Conservation (phyloP, 2,113 vertebrate genomes). For the Varanus komodoensis region DNA sequence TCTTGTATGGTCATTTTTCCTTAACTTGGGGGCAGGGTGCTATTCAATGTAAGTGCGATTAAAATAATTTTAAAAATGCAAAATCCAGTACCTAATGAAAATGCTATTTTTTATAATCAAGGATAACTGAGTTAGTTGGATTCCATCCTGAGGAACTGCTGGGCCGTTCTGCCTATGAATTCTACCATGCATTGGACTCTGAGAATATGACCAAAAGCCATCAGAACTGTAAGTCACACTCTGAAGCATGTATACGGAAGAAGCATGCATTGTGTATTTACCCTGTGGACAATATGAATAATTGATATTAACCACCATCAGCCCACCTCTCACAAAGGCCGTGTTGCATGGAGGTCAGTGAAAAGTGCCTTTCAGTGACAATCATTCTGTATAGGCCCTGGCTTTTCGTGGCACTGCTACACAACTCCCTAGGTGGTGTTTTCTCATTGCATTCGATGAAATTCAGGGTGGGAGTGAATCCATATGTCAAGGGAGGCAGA, state of each 20-base stretch:
- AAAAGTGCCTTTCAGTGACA: background rate
- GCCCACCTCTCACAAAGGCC: background rate
- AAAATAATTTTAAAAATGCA: background rate
- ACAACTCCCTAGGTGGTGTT: background rate
- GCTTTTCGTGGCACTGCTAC: background rate
- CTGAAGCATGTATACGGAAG: background rate
- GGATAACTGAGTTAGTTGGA: slow-evolving; percentile 89
- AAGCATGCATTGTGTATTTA: background rate
- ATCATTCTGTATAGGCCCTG: background rate
- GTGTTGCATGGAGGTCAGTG: no score
- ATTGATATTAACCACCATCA: background rate
- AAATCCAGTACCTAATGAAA: slow-evolving; percentile 25
- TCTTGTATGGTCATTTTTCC: background rate
- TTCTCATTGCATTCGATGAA: background rate
- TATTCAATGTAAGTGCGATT: background rate
- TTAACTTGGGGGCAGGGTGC: background rate
- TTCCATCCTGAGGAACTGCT: slow-evolving; percentile 90
- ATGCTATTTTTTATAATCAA: slow-evolving; percentile 65
- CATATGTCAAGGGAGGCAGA: background rate
- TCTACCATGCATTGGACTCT: slow-evolving; percentile 91
- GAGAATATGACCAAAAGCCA: slow-evolving; percentile 90
- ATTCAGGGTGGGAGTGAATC: background rate
- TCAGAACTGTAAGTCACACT: slow-evolving; percentile 84
- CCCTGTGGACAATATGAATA: background rate
- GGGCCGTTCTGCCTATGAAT: slow-evolving; percentile 90